Conservation (phyloP, 1,140 invertebrate species). For the Stenopsyche tienmushanensis region DNA sequence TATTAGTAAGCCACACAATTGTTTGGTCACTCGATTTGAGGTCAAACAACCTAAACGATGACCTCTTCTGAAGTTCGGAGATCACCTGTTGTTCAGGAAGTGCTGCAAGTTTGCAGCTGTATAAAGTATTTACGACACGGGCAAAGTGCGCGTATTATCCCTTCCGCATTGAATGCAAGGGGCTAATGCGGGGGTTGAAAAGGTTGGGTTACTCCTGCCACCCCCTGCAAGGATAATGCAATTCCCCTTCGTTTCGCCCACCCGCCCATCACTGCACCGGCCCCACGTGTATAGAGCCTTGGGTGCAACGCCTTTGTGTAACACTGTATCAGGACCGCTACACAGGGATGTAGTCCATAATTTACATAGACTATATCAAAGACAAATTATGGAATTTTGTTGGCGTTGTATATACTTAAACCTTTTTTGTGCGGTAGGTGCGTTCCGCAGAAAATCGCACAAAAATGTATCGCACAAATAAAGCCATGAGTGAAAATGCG, state of each 20-base stretch:
- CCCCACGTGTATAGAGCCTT: conserved; percentile 15
- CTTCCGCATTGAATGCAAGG: neutral
- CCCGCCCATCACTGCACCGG: neutral
- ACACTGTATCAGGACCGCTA: conserved; percentile 27
- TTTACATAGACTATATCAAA: too few relatives aligned
- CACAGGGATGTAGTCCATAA: conserved; percentile 22
- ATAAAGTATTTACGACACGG: neutral
- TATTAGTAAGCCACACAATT: too few relatives aligned
- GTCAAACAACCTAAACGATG: too few relatives aligned
- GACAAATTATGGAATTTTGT: too few relatives aligned
- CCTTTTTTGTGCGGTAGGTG: too few relatives aligned
- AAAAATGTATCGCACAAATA: too few relatives aligned
- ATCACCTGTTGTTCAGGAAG: neutral
- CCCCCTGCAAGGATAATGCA: neutral
- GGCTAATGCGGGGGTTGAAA: neutral
- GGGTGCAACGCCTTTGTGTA: conserved; percentile 30
- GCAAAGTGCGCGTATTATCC: conserved; percentile 6
- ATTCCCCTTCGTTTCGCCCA: neutral
- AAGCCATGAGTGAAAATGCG: too few relatives aligned
- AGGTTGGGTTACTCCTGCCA: neutral
- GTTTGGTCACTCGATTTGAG: too few relatives aligned
- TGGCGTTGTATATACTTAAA: too few relatives aligned
- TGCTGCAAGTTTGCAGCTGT: neutral
- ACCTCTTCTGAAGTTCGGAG: too few relatives aligned
- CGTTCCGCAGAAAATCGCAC: too few relatives aligned